These are phyloP conservation scores for Malurus elegans DNA, from an alignment of 2,113 vertebrate genomes.

Conservation along the genomic window DNA sequence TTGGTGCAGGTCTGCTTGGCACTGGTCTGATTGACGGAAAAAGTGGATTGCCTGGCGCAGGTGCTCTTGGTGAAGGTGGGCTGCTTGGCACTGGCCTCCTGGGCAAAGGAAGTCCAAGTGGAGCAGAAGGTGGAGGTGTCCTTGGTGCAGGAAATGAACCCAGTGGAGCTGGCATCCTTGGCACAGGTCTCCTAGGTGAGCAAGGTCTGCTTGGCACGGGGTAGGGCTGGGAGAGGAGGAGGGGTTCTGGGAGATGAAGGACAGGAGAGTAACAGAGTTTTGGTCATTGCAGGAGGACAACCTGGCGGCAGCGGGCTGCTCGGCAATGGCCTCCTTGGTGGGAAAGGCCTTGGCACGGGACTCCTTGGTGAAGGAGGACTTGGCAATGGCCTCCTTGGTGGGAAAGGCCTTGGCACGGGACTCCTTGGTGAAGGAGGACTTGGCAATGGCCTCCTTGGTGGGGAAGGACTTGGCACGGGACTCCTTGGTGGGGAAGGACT, in stretches of 20 bases:
- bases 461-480: not conserved
- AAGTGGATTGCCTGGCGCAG: not conserved
- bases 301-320: not conserved
- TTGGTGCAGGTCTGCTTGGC: not conserved
- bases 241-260: not conserved
- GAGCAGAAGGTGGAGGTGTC: not conserved
- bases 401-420: not conserved
- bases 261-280: not conserved
- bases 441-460: not conserved
- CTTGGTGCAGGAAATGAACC: not conserved
- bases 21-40: not conserved
- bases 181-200: slow-evolving; percentile 20
- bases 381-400: not conserved
- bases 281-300: slow-evolving; percentile 10
- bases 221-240: not conserved
- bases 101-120: not conserved
- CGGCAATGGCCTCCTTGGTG: not conserved
- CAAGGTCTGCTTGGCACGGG: not conserved
- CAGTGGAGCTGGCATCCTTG: not conserved
- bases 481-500: not conserved
- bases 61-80: not conserved
- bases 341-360: not conserved
- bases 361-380: not conserved
- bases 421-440: not conserved
- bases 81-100: not conserved